A percentile compares a stretch with the other conserved stretches of the same genome.
Conservation (phyloP, 2,888 invertebrate species). For the Pterostichus madidus region DNA sequence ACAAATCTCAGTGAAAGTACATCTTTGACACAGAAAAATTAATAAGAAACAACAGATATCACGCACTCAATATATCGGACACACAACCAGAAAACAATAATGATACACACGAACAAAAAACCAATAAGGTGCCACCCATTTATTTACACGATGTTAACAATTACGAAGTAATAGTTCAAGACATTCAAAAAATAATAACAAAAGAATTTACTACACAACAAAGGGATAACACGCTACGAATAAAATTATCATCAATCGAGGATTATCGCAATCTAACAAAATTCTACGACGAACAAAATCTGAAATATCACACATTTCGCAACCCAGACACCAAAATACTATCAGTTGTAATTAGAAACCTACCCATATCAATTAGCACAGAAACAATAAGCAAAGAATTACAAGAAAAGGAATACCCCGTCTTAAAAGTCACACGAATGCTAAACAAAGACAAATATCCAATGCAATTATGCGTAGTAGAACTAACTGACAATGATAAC, state of each 20-base stretch:
- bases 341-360: conserved; percentile 23
- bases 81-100: not conserved
- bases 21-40: not conserved
- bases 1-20: not conserved
- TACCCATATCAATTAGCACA: conserved; percentile 5
- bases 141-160: conserved; percentile 18
- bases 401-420: not conserved
- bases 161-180: not conserved
- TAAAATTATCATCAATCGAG: not conserved
- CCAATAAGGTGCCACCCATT: conserved; percentile 19
- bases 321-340: conserved; percentile 17
- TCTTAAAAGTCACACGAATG: not conserved
- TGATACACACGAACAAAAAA: not conserved
- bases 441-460: no score
- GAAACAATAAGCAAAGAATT: not conserved
- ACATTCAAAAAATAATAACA: not conserved
- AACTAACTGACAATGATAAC: not conserved
- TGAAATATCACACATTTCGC: conserved; percentile 29
- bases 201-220: conserved; percentile 4
- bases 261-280: not conserved
- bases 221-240: conserved; percentile 4
- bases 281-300: conserved; percentile 21
- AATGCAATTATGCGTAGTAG: no score
- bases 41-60: conserved; percentile 4
- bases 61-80: not conserved